Evolutionary conservation across 2,888 invertebrate genomes (phyloP).

Genomic region (Drosophila borealis): DNA sequence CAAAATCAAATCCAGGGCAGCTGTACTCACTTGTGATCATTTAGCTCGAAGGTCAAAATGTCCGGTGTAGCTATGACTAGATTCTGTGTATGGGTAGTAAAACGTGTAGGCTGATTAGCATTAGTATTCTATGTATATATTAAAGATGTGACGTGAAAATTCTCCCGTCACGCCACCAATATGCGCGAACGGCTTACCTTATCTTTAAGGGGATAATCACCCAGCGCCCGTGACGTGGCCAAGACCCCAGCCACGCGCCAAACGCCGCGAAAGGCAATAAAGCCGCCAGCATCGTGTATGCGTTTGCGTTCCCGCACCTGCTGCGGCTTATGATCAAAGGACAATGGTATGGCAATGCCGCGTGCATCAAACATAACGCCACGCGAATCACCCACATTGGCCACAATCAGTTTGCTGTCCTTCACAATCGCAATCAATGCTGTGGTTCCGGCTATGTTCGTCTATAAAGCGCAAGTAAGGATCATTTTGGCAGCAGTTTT

Average conservation of each 20-base stretch:
- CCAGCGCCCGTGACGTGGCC: slow-evolving; percentile 96
- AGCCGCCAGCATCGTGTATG: slow-evolving; percentile 97
- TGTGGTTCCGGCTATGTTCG: slow-evolving; percentile 94
- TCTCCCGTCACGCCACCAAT: slow-evolving; percentile 33
- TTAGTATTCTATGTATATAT: slow-evolving; percentile 5
- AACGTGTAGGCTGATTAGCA: slow-evolving; percentile 38
- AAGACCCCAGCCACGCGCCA: slow-evolving; percentile 98
- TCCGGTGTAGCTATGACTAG: slow-evolving; percentile 98
- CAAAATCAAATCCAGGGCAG: slow-evolving; percentile 2
- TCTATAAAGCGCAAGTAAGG: slow-evolving; percentile 66
- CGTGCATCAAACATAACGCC: slow-evolving; percentile 97
- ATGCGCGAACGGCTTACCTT: slow-evolving; percentile 47
- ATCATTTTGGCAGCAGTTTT: too few relatives aligned
- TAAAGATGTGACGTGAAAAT: background rate
- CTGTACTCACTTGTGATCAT: slow-evolving; percentile 88
- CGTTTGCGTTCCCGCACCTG: slow-evolving; percentile 95
- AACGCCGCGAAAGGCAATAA: slow-evolving; percentile 97
- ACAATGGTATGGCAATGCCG: slow-evolving; percentile 95
- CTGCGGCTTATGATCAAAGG: slow-evolving; percentile 98
- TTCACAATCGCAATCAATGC: slow-evolving; percentile 95
- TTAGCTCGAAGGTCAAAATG: slow-evolving; percentile 95
- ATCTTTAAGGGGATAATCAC: slow-evolving; percentile 96
- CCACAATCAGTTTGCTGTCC: slow-evolving; percentile 93
- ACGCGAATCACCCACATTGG: slow-evolving; percentile 98
- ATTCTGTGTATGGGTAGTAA: slow-evolving; percentile 86